Conservation (phyloP, 2,888 invertebrate species). For the Campopleginae sp. region DNA sequence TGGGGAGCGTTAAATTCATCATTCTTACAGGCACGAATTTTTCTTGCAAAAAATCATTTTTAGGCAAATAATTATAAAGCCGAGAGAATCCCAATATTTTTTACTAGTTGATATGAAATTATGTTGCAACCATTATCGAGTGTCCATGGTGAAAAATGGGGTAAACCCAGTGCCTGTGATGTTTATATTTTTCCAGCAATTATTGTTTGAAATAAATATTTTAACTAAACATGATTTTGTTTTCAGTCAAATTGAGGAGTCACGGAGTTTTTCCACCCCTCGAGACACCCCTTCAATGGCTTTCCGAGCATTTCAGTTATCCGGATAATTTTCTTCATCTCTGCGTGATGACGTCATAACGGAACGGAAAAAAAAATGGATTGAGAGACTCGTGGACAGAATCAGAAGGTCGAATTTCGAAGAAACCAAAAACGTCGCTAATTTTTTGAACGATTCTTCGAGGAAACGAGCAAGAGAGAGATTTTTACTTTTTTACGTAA, state of each 20-base stretch:
- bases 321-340: constrained; percentile 99
- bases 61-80: background rate
- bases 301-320: constrained; percentile 98
- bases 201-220: background rate
- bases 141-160: background rate
- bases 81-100: background rate
- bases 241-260: constrained; percentile 91
- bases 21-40: too few relatives aligned
- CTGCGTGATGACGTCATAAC: constrained; percentile 85
- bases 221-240: background rate
- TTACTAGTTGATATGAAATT: background rate
- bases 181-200: background rate
- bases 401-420: background rate
- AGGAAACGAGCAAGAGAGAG: constrained; percentile 43
- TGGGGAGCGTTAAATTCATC: too few relatives aligned
- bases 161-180: background rate
- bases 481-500: constrained; percentile 72
- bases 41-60: too few relatives aligned
- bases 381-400: constrained; percentile 19
- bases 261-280: constrained; percentile 95
- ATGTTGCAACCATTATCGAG: background rate
- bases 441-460: constrained; percentile 43
- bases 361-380: constrained; percentile 28
- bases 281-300: constrained; percentile 97
- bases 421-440: background rate